Evolutionary conservation across 1,140 invertebrate genomes (phyloP).

Genomic region (Cotesia chilonis): DNA sequence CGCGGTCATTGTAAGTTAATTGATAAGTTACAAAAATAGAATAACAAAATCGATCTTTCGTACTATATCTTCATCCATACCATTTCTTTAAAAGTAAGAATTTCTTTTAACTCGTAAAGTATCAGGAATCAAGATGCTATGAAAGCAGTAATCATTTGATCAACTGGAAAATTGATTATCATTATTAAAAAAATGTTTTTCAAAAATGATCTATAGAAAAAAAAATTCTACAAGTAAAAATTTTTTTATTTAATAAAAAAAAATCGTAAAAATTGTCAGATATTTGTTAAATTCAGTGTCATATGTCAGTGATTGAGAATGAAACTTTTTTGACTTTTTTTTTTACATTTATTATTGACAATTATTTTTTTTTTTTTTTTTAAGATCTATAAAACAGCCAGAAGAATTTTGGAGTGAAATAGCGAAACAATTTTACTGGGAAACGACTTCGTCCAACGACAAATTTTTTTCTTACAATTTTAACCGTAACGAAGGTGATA

Average conservation of each 20-base stretch:
- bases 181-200: too few relatives aligned
- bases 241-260: too few relatives aligned
- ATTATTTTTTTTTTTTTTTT: conserved; percentile 14
- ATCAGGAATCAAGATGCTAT: too few relatives aligned
- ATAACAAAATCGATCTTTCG: conserved; percentile 44
- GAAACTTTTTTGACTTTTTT: too few relatives aligned
- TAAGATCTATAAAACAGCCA: conserved; percentile 83
- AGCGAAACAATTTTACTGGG: conserved; percentile 90
- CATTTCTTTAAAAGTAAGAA: conserved; percentile 3
- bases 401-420: conserved; percentile 90
- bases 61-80: conserved; percentile 5
- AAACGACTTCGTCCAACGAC: conserved; percentile 74
- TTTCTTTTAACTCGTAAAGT: too few relatives aligned
- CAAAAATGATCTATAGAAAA: too few relatives aligned
- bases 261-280: too few relatives aligned
- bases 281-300: too few relatives aligned
- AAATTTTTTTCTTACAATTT: conserved; percentile 93
- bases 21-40: conserved; percentile 43
- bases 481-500: conserved; percentile 85
- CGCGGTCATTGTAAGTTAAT: conserved; percentile 5
- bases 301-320: too few relatives aligned
- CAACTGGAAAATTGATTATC: too few relatives aligned
- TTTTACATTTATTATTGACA: background rate
- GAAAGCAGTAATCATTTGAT: too few relatives aligned
- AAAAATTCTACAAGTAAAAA: too few relatives aligned